phyloP scores from a whole-genome alignment of 2,797 vertebrate species.

The Loris lydekkerianus region DNA sequence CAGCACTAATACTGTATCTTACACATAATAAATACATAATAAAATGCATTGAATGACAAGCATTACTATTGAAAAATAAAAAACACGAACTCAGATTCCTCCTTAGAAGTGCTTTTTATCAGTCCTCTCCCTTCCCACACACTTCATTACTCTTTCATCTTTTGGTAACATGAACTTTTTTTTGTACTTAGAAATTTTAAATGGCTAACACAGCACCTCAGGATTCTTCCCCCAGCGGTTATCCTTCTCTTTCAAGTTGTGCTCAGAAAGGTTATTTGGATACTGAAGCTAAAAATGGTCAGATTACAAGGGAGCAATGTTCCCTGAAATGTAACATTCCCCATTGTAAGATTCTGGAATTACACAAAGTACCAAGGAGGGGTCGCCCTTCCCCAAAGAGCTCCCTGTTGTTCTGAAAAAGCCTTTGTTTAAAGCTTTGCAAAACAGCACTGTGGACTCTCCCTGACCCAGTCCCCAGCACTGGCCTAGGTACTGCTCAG shows the following conservation, averaged over 20 bases:
- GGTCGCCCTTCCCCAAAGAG: constrained; percentile 79
- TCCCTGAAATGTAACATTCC: constrained; percentile 82
- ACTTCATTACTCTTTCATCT: constrained; percentile 55
- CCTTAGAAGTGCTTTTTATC: constrained; percentile 23
- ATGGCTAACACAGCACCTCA: constrained; percentile 65
- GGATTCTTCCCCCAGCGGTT: constrained; percentile 66
- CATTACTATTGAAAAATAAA: constrained; percentile 65
- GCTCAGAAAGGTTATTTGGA: constrained; percentile 79
- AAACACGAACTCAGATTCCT: neutral
- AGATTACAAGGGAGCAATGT: constrained; percentile 74
- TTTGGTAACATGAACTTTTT: constrained; percentile 40
- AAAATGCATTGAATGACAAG: constrained; percentile 28
- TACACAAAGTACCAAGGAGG: constrained; percentile 60
- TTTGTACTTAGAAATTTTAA: constrained; percentile 63
- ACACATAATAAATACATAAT: constrained; percentile 9
- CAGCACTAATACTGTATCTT: neutral
- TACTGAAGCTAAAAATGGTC: constrained; percentile 75
- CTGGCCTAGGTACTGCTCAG: neutral
- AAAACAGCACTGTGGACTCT: constrained; percentile 6
- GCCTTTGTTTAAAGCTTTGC: constrained; percentile 79
- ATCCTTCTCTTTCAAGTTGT: constrained; percentile 65
- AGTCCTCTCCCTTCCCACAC: neutral
- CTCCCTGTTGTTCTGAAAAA: constrained; percentile 78
- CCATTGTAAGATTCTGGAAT: constrained; percentile 80
- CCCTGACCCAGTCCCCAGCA: neutral